Percentiles rank a stretch among this genome's conserved stretches.
These are phyloP conservation scores for Vespertilio murinus DNA, from an alignment of 2,797 vertebrate species.

Conservation along the genomic window DNA sequence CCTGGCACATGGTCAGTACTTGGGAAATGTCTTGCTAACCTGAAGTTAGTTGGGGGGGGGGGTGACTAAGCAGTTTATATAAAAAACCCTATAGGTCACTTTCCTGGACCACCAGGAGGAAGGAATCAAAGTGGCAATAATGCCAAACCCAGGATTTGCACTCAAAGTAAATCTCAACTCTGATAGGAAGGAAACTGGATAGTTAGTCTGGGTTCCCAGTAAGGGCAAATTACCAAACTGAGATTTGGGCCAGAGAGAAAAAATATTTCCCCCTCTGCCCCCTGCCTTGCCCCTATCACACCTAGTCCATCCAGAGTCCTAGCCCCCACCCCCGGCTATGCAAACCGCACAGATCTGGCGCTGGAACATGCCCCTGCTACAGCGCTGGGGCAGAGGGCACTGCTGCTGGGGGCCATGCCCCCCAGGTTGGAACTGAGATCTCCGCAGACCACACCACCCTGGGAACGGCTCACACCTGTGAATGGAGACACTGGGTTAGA, in stretches of 20 bases:
- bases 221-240: neutral
- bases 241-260: neutral
- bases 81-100: neutral
- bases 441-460: constrained; percentile 32
- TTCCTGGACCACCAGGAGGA: neutral
- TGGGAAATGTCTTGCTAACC: neutral
- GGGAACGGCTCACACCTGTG: constrained; percentile 59
- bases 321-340: neutral
- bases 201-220: neutral
- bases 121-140: neutral
- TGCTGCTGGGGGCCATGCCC: constrained; percentile 79
- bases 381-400: constrained; percentile 83
- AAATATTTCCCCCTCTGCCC: neutral
- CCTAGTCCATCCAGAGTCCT: neutral
- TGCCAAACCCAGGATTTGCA: neutral
- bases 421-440: constrained; percentile 82
- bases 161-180: neutral
- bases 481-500: constrained; percentile 60
- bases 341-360: constrained; percentile 19
- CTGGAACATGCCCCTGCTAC: constrained; percentile 64
- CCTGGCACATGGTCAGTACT: neutral
- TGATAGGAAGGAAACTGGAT: neutral
- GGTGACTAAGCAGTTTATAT: neutral
- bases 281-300: neutral
- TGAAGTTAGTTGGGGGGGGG: neutral